phyloP scores from a whole-genome alignment of 1,140 invertebrate genomes.

The Watersipora subatra region DNA sequence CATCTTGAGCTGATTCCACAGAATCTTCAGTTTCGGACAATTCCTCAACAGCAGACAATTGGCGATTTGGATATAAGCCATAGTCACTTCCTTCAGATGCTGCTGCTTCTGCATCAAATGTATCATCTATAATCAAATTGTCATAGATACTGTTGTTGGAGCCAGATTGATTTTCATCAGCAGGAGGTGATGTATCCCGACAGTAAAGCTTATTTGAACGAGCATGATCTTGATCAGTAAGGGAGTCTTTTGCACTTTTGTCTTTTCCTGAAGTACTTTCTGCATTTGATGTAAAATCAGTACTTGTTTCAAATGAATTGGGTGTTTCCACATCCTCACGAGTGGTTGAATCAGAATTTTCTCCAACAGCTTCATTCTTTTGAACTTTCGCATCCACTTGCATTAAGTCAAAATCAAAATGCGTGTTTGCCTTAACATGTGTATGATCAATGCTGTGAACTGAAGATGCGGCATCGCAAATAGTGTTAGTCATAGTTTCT shows the following conservation, averaged over 20 bases:
- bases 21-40: neutral
- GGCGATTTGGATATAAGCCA: neutral
- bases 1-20: neutral
- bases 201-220: neutral
- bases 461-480: no score
- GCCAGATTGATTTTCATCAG: neutral
- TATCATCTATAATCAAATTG: neutral
- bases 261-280: neutral
- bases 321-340: no score
- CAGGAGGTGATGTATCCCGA: neutral
- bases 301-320: neutral
- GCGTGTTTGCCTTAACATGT: no score
- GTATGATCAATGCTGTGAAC: no score
- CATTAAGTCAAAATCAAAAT: no score
- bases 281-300: neutral
- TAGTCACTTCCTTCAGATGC: neutral
- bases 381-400: no score
- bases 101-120: neutral
- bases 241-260: neutral
- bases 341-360: no score
- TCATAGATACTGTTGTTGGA: neutral
- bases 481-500: no score
- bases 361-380: no score
- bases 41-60: slow-evolving; percentile 1
- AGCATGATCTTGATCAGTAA: neutral